phyloP scores from a whole-genome alignment of 2,888 invertebrate species.

The Danaus chrysippus region DNA sequence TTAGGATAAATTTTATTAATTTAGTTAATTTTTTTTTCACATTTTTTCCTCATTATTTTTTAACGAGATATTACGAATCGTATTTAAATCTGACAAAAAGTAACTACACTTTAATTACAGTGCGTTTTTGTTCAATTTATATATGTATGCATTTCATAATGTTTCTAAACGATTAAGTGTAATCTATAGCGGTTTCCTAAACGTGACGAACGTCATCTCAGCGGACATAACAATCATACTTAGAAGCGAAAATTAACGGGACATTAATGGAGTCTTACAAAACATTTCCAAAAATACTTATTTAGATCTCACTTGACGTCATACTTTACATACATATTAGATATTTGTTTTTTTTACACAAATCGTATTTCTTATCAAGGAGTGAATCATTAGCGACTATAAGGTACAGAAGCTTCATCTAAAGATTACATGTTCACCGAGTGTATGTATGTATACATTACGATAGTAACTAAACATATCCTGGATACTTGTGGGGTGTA shows the following conservation, averaged over 20 bases:
- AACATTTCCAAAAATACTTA: constrained; percentile 58
- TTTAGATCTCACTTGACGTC: constrained; percentile 59
- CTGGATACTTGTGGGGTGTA: too few species aligned
- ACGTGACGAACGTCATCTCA: background rate
- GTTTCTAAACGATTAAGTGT: constrained; percentile 17
- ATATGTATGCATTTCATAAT: constrained; percentile 8
- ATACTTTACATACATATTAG: constrained; percentile 44
- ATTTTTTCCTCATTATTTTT: constrained; percentile 26
- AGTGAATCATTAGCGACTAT: background rate
- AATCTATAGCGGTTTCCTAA: constrained; percentile 28
- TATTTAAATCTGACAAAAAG: constrained; percentile 47
- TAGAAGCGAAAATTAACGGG: background rate
- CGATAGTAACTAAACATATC: too few species aligned
- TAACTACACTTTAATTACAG: constrained; percentile 48
- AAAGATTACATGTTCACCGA: too few species aligned
- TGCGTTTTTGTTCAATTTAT: constrained; percentile 5
- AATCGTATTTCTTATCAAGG: constrained; percentile 11
- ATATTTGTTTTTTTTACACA: constrained; percentile 42
- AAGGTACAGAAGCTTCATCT: too few species aligned
- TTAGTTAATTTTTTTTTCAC: constrained; percentile 51
- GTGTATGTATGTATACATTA: too few species aligned
- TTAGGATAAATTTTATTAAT: constrained; percentile 40
- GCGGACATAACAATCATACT: background rate
- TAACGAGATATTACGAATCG: constrained; percentile 32
- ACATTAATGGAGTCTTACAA: constrained; percentile 36